Base-by-base conservation (phyloP, 1,140 invertebrate genomes). In the Trypoxylus dichotomus region DNA sequence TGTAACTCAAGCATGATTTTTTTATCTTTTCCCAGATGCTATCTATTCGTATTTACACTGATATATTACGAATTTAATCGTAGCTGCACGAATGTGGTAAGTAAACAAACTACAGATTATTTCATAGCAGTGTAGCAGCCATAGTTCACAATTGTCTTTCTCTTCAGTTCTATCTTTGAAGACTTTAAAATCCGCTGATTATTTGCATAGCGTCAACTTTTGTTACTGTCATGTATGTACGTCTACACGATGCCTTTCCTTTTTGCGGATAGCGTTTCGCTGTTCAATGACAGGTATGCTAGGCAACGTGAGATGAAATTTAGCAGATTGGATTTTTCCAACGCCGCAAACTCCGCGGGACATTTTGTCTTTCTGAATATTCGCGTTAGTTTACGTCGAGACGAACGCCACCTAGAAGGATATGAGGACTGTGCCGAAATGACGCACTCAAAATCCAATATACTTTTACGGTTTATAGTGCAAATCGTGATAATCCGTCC, bases 21-120 rank as follows among this genome's bases (percentile, higher is more conserved):
- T 76, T 76, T 41, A 19, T 58, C 75, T 78, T 27, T 78, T 60
- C 42, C 43, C 72, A 78, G 68, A 78, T 76, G 77, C 54, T 74
- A 78, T 75, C 72, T 78, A 75, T 76, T 37, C 13, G 63, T 76
- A 78, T 78, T 76, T 63, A 25, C 74, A 63, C 74, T 78, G 77
- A 78, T 76, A 71, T 68, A 76, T 63, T 76, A 76, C 74, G 60
- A 78, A 60, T 78, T 71, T 43, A 43, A 60, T 78, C 74, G 60
- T 78, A 63, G 74, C 54, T 42, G 54, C 74, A 41, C 74, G 25
- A 78, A n/a, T 29, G 76, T 78, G 77, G 77, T 72, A 78, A 78
- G 43, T 78, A 24, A 78, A 75, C 42, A 75, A 41, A 78, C 0
- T 25, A 78, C 47, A 43, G 75, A 25, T 2, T 42, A 42, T 6